These are phyloP conservation scores for Eupithecia inturbata DNA, from an alignment of 2,888 invertebrate species.

Conservation along the genomic window DNA sequence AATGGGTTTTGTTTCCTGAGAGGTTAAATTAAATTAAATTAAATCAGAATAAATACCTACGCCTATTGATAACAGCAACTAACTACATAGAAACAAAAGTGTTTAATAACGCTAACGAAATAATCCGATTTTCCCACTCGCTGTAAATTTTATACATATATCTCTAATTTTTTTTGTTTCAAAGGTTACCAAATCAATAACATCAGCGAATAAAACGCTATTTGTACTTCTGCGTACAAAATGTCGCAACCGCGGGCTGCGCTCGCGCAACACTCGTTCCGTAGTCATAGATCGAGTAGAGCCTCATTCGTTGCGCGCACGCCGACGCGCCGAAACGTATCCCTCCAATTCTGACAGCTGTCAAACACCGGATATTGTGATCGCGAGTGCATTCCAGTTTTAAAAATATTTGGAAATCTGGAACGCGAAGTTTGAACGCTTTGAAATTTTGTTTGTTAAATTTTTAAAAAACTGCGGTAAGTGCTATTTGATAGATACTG, in stretches of 20 bases:
- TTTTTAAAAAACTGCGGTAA: not conserved
- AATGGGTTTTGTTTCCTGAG: too few relatives aligned
- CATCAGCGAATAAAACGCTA: slow-evolving; percentile 10
- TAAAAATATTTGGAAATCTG: slow-evolving; percentile 25
- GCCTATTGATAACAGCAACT: not conserved
- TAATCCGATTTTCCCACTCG: not conserved
- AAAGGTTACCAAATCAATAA: not conserved
- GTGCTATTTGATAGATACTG: not conserved
- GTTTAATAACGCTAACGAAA: not conserved
- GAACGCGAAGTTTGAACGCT: slow-evolving; percentile 4
- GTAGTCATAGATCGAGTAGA: slow-evolving; percentile 34
- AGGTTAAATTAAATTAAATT: too few relatives aligned
- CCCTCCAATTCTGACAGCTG: slow-evolving; percentile 55
- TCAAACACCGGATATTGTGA: slow-evolving; percentile 44
- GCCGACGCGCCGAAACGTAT: slow-evolving; percentile 56
- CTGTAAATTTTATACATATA: not conserved
- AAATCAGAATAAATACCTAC: not conserved
- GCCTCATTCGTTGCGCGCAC: slow-evolving; percentile 54
- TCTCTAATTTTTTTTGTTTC: not conserved
- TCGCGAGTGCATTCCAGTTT: slow-evolving; percentile 56
- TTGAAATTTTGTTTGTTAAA: not conserved
- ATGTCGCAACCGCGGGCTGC: slow-evolving; percentile 41
- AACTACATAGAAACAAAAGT: not conserved
- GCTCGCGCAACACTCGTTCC: slow-evolving; percentile 36
- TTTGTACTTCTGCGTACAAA: slow-evolving; percentile 25